These are phyloP conservation scores for Perodicticus potto DNA, from an alignment of 2,797 vertebrate species.

Conservation along the genomic window DNA sequence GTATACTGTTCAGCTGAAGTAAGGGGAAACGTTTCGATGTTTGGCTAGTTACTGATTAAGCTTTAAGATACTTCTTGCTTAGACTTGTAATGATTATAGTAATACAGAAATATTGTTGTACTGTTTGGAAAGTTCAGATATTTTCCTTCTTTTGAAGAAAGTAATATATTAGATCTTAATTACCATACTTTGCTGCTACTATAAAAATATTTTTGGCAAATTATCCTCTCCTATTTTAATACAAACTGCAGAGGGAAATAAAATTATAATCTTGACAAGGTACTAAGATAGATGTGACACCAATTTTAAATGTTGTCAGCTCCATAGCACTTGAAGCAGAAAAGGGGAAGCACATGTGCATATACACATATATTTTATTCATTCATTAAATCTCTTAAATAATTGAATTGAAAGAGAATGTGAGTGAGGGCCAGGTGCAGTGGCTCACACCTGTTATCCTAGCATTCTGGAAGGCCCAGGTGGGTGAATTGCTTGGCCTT, in stretches of 20 bases:
- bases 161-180: not conserved
- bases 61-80: not conserved
- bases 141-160: not conserved
- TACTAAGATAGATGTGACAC: not conserved
- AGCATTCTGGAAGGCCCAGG: too few species aligned
- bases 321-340: not conserved
- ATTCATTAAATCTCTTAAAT: not conserved
- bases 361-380: not conserved
- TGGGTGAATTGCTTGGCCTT: too few species aligned
- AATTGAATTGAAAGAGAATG: not conserved
- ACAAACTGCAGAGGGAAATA: not conserved
- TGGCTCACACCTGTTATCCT: too few species aligned
- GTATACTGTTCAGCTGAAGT: not conserved
- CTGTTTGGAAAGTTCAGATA: not conserved
- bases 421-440: not conserved
- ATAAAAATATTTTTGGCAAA: slow-evolving; percentile 51
- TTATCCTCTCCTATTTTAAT: not conserved
- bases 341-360: not conserved
- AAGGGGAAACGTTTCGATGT: not conserved
- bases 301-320: not conserved
- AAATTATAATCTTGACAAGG: not conserved
- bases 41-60: not conserved
- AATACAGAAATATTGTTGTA: not conserved
- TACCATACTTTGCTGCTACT: not conserved
- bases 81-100: not conserved